A percentile compares a stretch with the other conserved stretches of the same genome.
Evolutionary conservation across 53 echinoderm and acorn worm genomes (phyloP).

Genomic region (Zoroaster sp.): DNA sequence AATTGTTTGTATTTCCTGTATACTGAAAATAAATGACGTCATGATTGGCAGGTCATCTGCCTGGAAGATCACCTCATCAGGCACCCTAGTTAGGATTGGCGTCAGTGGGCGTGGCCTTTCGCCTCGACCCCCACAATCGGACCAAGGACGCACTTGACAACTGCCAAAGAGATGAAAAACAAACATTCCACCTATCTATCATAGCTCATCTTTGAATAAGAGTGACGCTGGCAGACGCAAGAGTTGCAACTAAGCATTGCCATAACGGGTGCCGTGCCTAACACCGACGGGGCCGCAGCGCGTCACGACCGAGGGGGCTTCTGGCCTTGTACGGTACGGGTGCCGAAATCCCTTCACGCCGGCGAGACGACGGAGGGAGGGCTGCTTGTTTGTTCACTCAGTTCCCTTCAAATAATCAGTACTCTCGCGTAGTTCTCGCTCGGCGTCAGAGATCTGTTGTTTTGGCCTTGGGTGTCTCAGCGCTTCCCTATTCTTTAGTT

Average conservation of each 20-base stretch:
- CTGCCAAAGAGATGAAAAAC: not conserved
- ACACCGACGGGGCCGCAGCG: constrained; percentile 13
- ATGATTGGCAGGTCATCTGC: not conserved
- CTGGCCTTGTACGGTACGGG: constrained; percentile 10
- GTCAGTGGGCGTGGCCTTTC: not conserved
- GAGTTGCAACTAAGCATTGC: not conserved
- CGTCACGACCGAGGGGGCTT: not conserved
- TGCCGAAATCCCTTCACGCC: not conserved
- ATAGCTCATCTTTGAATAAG: not conserved
- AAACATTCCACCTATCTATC: not conserved
- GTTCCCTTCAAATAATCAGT: constrained; percentile 19
- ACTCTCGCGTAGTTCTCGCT: not conserved
- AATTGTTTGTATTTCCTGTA: not conserved
- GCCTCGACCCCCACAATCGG: not conserved
- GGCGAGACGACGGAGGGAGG: not conserved
- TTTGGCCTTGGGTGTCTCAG: constrained; percentile 49
- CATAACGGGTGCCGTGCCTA: not conserved
- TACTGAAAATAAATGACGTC: too few relatives aligned
- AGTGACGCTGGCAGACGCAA: not conserved
- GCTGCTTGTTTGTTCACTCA: not conserved
- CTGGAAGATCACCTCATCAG: not conserved
- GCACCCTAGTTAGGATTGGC: not conserved
- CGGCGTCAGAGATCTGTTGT: constrained; percentile 52
- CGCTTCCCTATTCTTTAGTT: not conserved
- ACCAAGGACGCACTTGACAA: not conserved